Base-by-base conservation (phyloP, 92 coral and sea anemone species). In the Zoanthus sociatus region DNA sequence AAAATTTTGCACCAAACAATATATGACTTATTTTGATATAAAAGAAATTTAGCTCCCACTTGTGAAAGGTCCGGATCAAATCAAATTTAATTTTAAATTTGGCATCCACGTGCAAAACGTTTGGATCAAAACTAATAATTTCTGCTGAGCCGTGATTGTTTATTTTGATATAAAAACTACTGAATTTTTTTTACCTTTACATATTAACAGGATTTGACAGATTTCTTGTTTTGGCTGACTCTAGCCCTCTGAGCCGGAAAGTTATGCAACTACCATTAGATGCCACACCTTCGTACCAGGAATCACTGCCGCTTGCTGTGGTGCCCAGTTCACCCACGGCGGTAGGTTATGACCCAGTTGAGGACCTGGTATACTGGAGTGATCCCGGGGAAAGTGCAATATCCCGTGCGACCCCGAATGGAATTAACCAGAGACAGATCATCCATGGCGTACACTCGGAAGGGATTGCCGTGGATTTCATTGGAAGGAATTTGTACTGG, bases 291-390 rank as follows among this genome's bases (percentile, higher is more conserved):
- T 55, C 51, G 21, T 16, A 56, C 48, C 83, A 78, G 68, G 69
- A 54, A 54, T 78, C 83, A 17, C 9, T 78, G 15, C 83, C 83
- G 47, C 70, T 78, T 18, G 14, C 69, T n/a, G 17, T 56, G 46
- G 50, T 7, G 30, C 70, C 83, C 70, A 32, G 32, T n/a, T 15
- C 18, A 6, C 83, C 83, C 21, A 26, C 13, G 37, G 83, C 83
- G 7, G 20, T 78, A n/a, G 70, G 50, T 7, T 78, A 78, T 78
- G 83, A 78, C 70, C 83, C 70, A 31, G 9, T 44, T 9, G 68
- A 63, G 12, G 51, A 78, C 68, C 50, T 55, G 7, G 70, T 78
- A 0, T 78, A 78, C 83, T 78, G 83, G 83, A 78, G 83, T 47
- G 83, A 78, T 68, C n/a, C 70, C 3, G 67, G 68, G n/a, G 48